Conservation (phyloP, 92 coral and sea anemone genomes). For the Paramuricea clavata region DNA sequence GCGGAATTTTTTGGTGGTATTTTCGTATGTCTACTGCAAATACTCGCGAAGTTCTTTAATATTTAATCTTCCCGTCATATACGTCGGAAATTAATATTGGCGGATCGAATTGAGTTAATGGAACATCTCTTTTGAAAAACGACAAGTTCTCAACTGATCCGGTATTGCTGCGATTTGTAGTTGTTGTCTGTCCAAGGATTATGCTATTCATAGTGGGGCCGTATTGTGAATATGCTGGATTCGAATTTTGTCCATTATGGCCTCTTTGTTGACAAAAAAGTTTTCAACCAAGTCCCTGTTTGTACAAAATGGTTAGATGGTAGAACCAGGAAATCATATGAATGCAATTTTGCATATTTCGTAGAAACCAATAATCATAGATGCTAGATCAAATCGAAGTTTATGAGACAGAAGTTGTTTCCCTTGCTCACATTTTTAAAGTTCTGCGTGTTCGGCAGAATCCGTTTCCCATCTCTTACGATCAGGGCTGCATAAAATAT, state of each 20-base stretch:
- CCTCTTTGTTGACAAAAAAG: conserved; percentile 18
- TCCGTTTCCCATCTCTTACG: conserved; percentile 1
- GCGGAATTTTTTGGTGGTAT: too few relatives aligned
- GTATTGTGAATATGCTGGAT: not conserved
- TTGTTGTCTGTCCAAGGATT: not conserved
- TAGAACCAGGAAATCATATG: not conserved
- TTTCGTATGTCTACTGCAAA: too few relatives aligned
- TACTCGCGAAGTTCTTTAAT: too few relatives aligned
- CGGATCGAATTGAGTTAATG: too few relatives aligned
- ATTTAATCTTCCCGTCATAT: too few relatives aligned
- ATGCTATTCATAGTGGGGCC: not conserved
- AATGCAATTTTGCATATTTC: conserved; percentile 17
- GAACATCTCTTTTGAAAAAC: not conserved
- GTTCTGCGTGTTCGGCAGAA: not conserved
- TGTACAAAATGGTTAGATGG: not conserved
- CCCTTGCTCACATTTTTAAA: not conserved
- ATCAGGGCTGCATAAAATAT: too few relatives aligned
- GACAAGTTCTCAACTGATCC: not conserved
- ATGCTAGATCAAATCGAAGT: conserved; percentile 16
- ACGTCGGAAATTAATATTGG: too few relatives aligned
- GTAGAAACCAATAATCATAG: conserved; percentile 6
- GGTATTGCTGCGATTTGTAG: not conserved
- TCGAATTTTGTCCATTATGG: not conserved
- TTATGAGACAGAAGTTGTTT: conserved; percentile 7
- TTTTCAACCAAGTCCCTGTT: conserved; percentile 34